Evolutionary conservation across 1,140 invertebrate species (phyloP), one percentile per base, ranked within the genome.

Genomic region (Proctacanthus coquilletti): DNA sequence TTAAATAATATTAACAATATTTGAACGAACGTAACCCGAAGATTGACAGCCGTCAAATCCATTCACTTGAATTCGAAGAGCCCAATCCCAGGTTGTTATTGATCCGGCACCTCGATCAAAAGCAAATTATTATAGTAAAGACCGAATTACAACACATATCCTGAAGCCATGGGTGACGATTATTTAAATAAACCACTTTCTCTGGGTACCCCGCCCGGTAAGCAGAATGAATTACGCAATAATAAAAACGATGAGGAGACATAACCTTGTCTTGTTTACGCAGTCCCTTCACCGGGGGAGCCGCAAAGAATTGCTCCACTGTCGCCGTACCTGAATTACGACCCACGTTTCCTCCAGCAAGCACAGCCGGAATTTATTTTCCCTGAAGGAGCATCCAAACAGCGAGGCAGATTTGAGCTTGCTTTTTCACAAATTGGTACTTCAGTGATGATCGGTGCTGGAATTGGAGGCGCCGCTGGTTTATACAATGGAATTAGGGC

Each of bases 381-480:
- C 50, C 80, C 87, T 21, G 89, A 94, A 63, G 70, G 84, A 35
- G 75, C 75, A n/a, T 70, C 67, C 19, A 76, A 80, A 50, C 76
- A 82, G 45, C 60, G 85, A 60, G 85, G 84, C 18, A 63, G 84
- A 36, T 85, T 89, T 56, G 85, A 91, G 63, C 62, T 92, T 37
- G 87, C 88, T 11, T 87, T 96, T 58, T 85, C 84, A 42, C 85
- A 93, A 58, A 94, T 96, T 50, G 92, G 92, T 47, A 80, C 77
- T 47, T 81, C 81, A 23, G 84, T 79, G 47, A 80, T 89, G 70
- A 54, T 74, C 45, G 89, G 88, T 40, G 86, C 81, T 46, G 73
- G 71, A 38, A 63, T 89, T 39, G 89, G 89, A n/a, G 85, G 86
- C 14, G 65, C 76, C 25, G 71, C 71, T 44, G 89, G 89, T 25